Percentiles rank a stretch among this genome's conserved stretches.
phyloP scores from a whole-genome alignment of 2,797 vertebrate genomes.

The Sarcophilus harrisii region DNA sequence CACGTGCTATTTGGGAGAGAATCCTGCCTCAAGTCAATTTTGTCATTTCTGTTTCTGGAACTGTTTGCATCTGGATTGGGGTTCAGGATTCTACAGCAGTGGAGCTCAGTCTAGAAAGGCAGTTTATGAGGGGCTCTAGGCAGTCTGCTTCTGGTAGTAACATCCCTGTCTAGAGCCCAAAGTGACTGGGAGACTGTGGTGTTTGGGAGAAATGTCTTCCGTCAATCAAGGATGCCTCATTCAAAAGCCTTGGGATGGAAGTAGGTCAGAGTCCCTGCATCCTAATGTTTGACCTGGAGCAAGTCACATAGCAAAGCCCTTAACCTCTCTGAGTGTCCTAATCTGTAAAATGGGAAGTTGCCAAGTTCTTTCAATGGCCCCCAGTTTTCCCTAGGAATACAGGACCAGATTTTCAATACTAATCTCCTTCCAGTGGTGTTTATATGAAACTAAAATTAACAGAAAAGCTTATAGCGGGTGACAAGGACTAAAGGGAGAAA shows the following conservation, averaged over 20 bases:
- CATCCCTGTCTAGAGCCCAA: background rate
- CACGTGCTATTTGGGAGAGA: conserved; percentile 23
- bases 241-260: background rate
- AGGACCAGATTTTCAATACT: background rate
- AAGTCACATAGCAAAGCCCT: background rate
- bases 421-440: background rate
- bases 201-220: background rate
- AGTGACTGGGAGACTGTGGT: background rate
- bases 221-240: background rate
- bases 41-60: conserved; percentile 67
- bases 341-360: background rate
- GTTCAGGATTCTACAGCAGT: background rate
- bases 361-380: background rate
- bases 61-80: background rate
- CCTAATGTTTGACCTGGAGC: background rate
- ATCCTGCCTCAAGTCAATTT: conserved; percentile 49
- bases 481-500: background rate
- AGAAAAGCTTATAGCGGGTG: background rate
- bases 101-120: background rate
- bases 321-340: background rate
- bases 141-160: background rate
- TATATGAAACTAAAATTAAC: background rate
- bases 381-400: background rate
- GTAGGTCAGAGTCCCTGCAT: background rate
- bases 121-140: background rate